Base-by-base conservation (phyloP, 2,797 vertebrate genomes). In the Cossypha dichroa region DNA sequence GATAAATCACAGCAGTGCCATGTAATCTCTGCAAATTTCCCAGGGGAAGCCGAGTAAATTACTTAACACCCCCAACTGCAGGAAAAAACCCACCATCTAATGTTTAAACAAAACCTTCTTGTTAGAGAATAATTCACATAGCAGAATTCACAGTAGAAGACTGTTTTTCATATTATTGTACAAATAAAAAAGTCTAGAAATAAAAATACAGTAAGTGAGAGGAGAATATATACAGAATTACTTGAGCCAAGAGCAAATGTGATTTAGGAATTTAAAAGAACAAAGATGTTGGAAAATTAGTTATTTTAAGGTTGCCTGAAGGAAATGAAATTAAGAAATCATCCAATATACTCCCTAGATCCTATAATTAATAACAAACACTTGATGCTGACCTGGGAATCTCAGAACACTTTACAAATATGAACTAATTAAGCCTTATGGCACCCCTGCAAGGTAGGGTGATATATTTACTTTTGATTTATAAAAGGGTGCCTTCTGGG, bases 1-100 rank as follows among this genome's bases (percentile, higher is more conserved):
- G 91, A 96, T 97, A 96, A 97, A 96, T 92, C 97, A 97, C 95
- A 96, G 94, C 87, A 91, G 67, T 85, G 91, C 90, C 15, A 3
- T 92, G 91, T 96, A 97, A 97, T 97, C 96, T 97, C 76, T 80
- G 41, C 28, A 97, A 91, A 97, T 98, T 98, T 98, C 95, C 97
- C 97, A 94, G 52, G 85, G 93, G 97, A 96, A 52, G 79, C 5
- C 62, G 54, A 95, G 83, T 48, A 88, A 96, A 97, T 93, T 97
- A 96, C 93, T 93, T 81, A 97, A 95, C 81, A 69, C 26, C 36
- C 85, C 48, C 66, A 83, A 88, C 74, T 84, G 87, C 79, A 93
- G 93, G 82, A 60, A 67, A 81, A 91, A 67, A 2, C 6, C 20
- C 51, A 92, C 73, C 28, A 54, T 77, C 64, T 88, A 90, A 93